phyloP scores from a whole-genome alignment of 2,888 invertebrate genomes.

The Drosophila melanosoma region DNA sequence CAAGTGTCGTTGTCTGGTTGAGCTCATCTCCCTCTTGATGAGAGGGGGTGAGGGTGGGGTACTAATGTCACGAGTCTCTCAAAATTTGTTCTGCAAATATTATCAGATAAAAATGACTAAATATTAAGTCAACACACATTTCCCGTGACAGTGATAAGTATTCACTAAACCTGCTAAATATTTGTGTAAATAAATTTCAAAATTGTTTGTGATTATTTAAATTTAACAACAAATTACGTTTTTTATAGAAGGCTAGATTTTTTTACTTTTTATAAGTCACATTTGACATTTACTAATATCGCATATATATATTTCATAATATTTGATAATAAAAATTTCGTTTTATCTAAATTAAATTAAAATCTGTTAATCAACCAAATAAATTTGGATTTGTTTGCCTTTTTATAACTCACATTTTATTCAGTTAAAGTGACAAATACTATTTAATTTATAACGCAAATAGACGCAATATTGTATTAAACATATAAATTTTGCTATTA shows the following conservation, averaged over 20 bases:
- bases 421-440: background rate
- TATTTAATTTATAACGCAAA: background rate
- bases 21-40: constrained; percentile 8
- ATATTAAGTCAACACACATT: constrained; percentile 38
- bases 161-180: background rate
- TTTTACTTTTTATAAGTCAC: background rate
- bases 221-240: background rate
- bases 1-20: constrained; percentile 49
- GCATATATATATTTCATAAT: background rate
- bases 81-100: constrained; percentile 38
- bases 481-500: background rate
- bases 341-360: background rate
- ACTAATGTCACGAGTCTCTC: constrained; percentile 1
- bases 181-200: constrained; percentile 6
- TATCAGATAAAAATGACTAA: constrained; percentile 23
- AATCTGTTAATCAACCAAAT: background rate
- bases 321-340: background rate
- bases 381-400: background rate
- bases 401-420: background rate
- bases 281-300: background rate
- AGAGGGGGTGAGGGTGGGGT: no score
- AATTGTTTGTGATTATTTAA: constrained; percentile 1
- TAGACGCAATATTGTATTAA: background rate
- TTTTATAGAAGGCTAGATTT: background rate
- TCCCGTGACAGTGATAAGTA: background rate